Percentiles rank a stretch among this genome's conserved stretches.
phyloP scores from a whole-genome alignment of 1,140 invertebrate species.

The Temnothorax curvispinosus region DNA sequence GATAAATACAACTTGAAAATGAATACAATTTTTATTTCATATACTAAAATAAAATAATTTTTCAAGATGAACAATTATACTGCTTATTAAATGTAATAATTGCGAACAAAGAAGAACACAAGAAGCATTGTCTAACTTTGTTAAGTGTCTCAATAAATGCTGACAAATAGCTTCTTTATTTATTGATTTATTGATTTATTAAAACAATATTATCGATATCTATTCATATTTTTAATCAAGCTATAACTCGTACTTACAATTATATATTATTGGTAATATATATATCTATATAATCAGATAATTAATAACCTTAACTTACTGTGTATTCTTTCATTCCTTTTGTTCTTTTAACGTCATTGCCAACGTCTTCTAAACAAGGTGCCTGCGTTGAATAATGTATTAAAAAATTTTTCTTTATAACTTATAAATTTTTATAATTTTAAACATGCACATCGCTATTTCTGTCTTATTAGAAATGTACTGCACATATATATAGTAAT shows the following conservation, averaged over 20 bases:
- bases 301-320: constrained; percentile 12
- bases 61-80: constrained; percentile 1
- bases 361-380: constrained; percentile 59
- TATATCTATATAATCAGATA: neutral
- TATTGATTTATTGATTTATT: neutral
- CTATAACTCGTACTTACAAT: neutral
- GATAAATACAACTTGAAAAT: neutral
- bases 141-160: neutral
- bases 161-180: neutral
- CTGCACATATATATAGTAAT: neutral
- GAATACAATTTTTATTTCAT: neutral
- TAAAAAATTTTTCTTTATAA: neutral
- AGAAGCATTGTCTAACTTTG: neutral
- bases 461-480: neutral
- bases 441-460: neutral
- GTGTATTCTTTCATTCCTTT: neutral
- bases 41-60: neutral
- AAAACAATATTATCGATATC: neutral
- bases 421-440: neutral
- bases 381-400: constrained; percentile 39
- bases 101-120: neutral
- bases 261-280: neutral
- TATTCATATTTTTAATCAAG: neutral
- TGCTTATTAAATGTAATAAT: neutral
- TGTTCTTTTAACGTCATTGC: constrained; percentile 41